Base-by-base conservation (phyloP, 2,797 vertebrate species). In the Propithecus deckenii region DNA sequence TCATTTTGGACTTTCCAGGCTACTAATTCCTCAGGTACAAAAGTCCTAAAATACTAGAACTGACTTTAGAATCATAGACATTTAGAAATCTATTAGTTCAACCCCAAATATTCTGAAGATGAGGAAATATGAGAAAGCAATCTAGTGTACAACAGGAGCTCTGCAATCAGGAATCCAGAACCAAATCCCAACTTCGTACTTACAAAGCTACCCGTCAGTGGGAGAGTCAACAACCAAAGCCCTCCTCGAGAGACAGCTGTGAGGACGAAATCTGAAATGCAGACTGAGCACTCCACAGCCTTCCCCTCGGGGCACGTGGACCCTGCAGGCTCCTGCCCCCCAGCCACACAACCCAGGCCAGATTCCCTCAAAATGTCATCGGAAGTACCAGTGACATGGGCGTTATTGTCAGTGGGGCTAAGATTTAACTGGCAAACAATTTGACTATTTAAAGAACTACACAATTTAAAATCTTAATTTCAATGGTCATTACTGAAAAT, bases 401-500 rank as follows among this genome's bases (percentile, higher is more conserved):
- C 46, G 57, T 81, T 9, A 61, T 4, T 75, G 18, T 15, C 0
- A 55, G 4, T 1, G 22, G 94, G 48, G 91, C 48, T 52, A 43
- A 76, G 74, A 59, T 43, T 32, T 76, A 91, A 92, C 8, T 35
- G 20, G 35, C 32, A 71, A 18, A 20, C 43, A 35, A 32, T 52
- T 22, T 72, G 41, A 57, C 78, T 89, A 65, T 32, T 41, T 74
- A 87, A 84, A 89, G 41, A 83, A 75, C 10, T 15, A 50, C 13
- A 92, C 63, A 30, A 79, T 52, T 72, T 59, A 52, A 93, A 86
- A 94, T 23, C 71, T 69, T 71, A 87, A 65, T 61, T 74, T 94
- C 72, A 95, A 2, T 46, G 15, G 59, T 63, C 46, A 79, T 23
- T 74, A 84, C 5, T 87, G 30, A 78, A 84, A 91, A 79, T 46